These are phyloP conservation scores for Dicroscelio sp. DNA, from an alignment of 2,888 invertebrate genomes.

Conservation along the genomic window DNA sequence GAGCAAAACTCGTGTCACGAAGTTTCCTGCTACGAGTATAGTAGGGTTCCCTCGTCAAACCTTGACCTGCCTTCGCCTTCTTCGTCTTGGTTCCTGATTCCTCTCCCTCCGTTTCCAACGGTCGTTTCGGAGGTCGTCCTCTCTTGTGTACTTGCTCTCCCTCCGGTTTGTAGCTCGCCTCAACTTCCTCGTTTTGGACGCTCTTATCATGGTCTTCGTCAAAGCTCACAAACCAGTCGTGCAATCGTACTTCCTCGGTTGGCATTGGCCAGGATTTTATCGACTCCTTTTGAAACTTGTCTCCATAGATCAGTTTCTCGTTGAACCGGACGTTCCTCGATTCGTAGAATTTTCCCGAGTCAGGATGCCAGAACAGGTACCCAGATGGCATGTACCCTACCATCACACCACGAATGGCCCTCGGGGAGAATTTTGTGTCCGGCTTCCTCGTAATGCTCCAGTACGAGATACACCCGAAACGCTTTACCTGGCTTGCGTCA, in stretches of 20 bases:
- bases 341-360: background rate
- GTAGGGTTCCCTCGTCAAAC: background rate
- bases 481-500: background rate
- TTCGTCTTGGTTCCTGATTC: background rate
- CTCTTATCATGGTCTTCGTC: background rate
- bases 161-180: background rate
- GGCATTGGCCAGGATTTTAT: conserved; percentile 47
- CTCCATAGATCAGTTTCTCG: background rate
- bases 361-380: background rate
- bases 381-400: background rate
- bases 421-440: background rate
- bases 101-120: conserved; percentile 38
- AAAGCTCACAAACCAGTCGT: conserved; percentile 33
- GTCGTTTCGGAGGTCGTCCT: background rate
- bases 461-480: background rate
- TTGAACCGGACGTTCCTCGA: background rate
- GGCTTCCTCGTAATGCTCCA: background rate
- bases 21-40: conserved; percentile 28
- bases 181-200: background rate
- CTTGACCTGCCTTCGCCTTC: background rate
- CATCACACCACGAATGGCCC: background rate
- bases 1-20: background rate
- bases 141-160: background rate
- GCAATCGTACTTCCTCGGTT: conserved; percentile 49
- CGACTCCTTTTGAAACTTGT: conserved; percentile 61